A percentile compares a stretch with the other conserved stretches of the same genome.
Conservation (phyloP, 2,797 vertebrate genomes). For the Lophius americanus region DNA sequence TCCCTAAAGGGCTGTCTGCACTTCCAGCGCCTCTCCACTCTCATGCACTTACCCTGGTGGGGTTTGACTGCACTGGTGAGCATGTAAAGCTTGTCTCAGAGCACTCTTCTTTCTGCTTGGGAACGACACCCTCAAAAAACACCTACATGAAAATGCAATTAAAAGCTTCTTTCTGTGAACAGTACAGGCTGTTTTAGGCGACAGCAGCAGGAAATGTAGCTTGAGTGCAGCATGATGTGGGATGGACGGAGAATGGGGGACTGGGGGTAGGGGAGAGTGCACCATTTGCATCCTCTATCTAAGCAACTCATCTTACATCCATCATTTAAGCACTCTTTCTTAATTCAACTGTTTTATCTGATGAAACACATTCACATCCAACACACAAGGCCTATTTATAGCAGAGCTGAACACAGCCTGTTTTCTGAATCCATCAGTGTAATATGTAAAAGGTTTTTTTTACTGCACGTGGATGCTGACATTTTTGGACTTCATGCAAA, state of each 20-base stretch:
- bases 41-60: constrained; percentile 70
- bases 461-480: neutral
- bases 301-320: constrained; percentile 61
- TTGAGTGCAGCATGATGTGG: constrained; percentile 54
- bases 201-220: constrained; percentile 66
- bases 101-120: constrained; percentile 76
- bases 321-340: constrained; percentile 64
- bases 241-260: constrained; percentile 56
- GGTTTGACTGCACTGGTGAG: constrained; percentile 69
- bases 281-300: constrained; percentile 59
- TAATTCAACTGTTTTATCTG: constrained; percentile 60
- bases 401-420: constrained; percentile 17
- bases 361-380: constrained; percentile 33
- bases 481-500: too few relatives aligned
- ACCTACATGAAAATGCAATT: constrained; percentile 85
- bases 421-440: constrained; percentile 1
- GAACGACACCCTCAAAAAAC: constrained; percentile 77
- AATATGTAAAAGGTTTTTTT: constrained; percentile 12
- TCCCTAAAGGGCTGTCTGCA: constrained; percentile 76
- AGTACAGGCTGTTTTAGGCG: constrained; percentile 66
- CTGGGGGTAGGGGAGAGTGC: constrained; percentile 14
- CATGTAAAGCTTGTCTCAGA: constrained; percentile 73
- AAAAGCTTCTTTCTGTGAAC: constrained; percentile 78
- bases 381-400: constrained; percentile 48
- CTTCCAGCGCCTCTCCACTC: constrained; percentile 73